These are phyloP conservation scores for Gadus macrocephalus DNA, from an alignment of 2,113 vertebrate species.

Conservation along the genomic window DNA sequence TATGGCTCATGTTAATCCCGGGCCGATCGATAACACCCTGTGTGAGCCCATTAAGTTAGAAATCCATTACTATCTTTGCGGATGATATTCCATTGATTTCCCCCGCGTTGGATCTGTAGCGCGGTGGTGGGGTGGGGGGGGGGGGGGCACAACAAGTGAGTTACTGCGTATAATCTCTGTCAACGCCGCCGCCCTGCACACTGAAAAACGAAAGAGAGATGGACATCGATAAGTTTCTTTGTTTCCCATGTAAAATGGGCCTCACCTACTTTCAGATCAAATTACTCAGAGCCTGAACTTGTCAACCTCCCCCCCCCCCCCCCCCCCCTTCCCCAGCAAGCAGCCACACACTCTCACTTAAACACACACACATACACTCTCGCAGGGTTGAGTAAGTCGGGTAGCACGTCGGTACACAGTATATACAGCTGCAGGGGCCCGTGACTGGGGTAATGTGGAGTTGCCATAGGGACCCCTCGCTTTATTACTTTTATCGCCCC, in stretches of 20 bases:
- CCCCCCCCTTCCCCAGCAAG: background rate
- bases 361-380: slow-evolving; percentile 9
- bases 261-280: slow-evolving; percentile 45
- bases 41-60: slow-evolving; percentile 66
- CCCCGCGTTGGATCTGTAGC: slow-evolving; percentile 36
- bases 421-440: background rate
- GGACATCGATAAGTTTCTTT: slow-evolving; percentile 57
- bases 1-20: slow-evolving; percentile 68
- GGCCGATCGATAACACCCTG: slow-evolving; percentile 68
- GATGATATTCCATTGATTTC: slow-evolving; percentile 70
- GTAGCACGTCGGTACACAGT: too few species aligned
- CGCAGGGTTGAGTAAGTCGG: background rate
- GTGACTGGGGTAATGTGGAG: slow-evolving; percentile 23
- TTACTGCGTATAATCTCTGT: slow-evolving; percentile 63
- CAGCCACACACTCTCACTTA: background rate
- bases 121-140: slow-evolving; percentile 26
- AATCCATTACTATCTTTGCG: slow-evolving; percentile 72
- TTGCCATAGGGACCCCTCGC: slow-evolving; percentile 46
- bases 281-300: slow-evolving; percentile 35
- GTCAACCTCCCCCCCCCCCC: background rate
- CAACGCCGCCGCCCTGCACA: slow-evolving; percentile 22
- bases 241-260: slow-evolving; percentile 52
- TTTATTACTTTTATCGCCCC: slow-evolving; percentile 56
- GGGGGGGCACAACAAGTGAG: slow-evolving; percentile 51
- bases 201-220: slow-evolving; percentile 38